Conservation (phyloP, 2,113 vertebrate species). For the Accipiter virgatus region DNA sequence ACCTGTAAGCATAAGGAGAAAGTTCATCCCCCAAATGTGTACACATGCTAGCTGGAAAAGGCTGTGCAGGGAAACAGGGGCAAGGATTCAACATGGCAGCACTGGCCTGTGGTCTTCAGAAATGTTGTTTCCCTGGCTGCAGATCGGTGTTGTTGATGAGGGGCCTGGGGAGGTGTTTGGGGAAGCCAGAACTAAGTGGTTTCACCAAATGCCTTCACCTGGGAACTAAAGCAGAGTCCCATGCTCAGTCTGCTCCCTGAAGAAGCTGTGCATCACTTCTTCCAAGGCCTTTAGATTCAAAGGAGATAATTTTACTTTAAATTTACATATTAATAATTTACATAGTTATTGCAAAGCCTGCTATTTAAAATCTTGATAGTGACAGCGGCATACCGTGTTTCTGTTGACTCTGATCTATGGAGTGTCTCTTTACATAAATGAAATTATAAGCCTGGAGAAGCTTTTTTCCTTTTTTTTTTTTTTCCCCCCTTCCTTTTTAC, state of each 20-base stretch:
- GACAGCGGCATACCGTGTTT: neutral
- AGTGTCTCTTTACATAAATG: neutral
- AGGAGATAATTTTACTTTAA: conserved; percentile 45
- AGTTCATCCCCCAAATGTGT: neutral
- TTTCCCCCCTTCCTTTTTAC: neutral
- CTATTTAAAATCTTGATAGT: conserved; percentile 59
- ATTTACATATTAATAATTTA: conserved; percentile 69
- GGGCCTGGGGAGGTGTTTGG: neutral
- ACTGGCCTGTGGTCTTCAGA: neutral
- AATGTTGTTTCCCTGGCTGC: neutral
- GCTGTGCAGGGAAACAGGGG: neutral
- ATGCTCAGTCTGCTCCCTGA: neutral
- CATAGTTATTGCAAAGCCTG: conserved; percentile 59
- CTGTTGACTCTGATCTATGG: conserved; percentile 44
- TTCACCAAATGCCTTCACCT: neutral
- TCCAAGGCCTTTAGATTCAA: conserved; percentile 32
- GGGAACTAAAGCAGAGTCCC: neutral
- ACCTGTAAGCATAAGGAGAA: neutral
- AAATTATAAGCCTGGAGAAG: neutral
- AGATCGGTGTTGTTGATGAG: neutral
- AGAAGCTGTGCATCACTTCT: neutral
- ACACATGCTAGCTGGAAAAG: neutral
- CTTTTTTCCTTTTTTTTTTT: neutral
- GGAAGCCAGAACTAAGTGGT: neutral
- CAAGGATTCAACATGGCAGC: neutral